A percentile compares a stretch with the other conserved stretches of the same genome.
Evolutionary conservation across 2,797 vertebrate genomes (phyloP).

Genomic region (Sparidentex hasta): DNA sequence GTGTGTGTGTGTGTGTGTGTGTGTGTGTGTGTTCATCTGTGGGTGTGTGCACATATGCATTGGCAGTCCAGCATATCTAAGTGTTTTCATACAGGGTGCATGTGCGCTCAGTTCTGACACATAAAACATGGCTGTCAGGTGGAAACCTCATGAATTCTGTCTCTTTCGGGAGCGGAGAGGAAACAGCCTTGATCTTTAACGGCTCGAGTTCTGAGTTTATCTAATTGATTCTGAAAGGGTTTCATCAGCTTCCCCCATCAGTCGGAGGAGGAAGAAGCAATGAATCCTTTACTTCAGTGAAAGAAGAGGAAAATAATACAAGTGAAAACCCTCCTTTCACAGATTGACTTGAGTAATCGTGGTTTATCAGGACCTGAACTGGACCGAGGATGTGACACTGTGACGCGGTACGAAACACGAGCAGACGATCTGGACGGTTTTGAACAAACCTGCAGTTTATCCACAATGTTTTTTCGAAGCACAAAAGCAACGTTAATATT

Average conservation of each 20-base stretch:
- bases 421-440: not conserved
- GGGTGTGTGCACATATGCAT: constrained; percentile 39
- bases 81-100: constrained; percentile 43
- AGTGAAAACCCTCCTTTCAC: not conserved
- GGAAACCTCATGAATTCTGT: constrained; percentile 42
- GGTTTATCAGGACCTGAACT: not conserved
- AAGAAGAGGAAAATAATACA: not conserved
- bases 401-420: not conserved
- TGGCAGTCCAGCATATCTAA: constrained; percentile 35
- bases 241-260: constrained; percentile 20
- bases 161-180: constrained; percentile 30
- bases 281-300: constrained; percentile 4
- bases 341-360: not conserved
- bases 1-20: constrained; percentile 16
- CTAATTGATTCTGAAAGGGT: constrained; percentile 53
- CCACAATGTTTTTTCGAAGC: not conserved
- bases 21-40: constrained; percentile 31
- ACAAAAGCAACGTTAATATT: not conserved
- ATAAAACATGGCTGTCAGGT: constrained; percentile 56
- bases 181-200: constrained; percentile 58
- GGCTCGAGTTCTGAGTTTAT: constrained; percentile 53
- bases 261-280: not conserved
- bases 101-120: constrained; percentile 41
- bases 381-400: too few relatives aligned
- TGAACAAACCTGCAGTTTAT: not conserved